A percentile compares a stretch with the other conserved stretches of the same genome.
phyloP scores from a whole-genome alignment of 2,888 invertebrate species.

The Saturnia japonica region DNA sequence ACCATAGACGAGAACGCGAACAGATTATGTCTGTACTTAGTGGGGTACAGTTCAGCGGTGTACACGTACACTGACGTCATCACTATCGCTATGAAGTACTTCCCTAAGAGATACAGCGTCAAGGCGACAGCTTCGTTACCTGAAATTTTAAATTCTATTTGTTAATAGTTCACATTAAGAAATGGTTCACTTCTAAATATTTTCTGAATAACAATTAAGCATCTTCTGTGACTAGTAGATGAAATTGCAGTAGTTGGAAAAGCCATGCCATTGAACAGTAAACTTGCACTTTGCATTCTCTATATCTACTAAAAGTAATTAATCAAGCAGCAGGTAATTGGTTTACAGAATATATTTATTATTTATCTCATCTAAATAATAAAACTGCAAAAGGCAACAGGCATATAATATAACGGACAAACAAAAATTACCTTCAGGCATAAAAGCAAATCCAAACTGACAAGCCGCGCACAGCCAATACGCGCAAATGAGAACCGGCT shows the following conservation, averaged over 20 bases:
- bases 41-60: constrained; percentile 86
- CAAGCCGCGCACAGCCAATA: constrained; percentile 82
- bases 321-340: no score
- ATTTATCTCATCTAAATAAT: not conserved
- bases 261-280: no score
- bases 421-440: constrained; percentile 51
- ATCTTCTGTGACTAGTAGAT: no score
- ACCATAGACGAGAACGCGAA: constrained; percentile 85
- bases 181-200: not conserved
- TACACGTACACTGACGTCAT: constrained; percentile 71
- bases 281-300: no score
- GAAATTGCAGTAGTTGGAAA: no score
- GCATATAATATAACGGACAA: not conserved
- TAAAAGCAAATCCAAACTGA: constrained; percentile 80
- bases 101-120: not conserved
- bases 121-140: not conserved
- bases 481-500: constrained; percentile 78
- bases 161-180: not conserved
- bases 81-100: constrained; percentile 6
- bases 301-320: no score
- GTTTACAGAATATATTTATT: no score
- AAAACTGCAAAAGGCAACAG: no score
- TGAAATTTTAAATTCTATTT: not conserved
- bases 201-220: not conserved
- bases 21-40: constrained; percentile 83